These are phyloP conservation scores for Brachypteracias leptosomus DNA, from an alignment of 2,113 vertebrate genomes.

Conservation along the genomic window DNA sequence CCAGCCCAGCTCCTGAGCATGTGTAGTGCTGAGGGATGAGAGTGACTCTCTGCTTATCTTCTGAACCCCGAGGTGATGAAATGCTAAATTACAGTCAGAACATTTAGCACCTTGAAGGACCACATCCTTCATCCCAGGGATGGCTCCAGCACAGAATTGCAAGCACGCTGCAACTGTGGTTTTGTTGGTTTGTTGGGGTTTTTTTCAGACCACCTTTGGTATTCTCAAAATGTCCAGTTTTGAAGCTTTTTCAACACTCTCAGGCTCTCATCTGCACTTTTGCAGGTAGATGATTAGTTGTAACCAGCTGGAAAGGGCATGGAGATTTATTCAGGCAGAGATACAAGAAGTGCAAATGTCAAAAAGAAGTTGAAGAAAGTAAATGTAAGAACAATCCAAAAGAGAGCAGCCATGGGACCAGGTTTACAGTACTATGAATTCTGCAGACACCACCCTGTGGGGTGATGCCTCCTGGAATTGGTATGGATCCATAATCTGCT, in stretches of 20 bases:
- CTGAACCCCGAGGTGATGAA: neutral
- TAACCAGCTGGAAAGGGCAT: constrained; percentile 49
- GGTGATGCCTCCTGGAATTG: neutral
- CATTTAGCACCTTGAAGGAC: neutral
- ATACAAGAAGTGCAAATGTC: constrained; percentile 64
- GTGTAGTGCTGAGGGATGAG: neutral
- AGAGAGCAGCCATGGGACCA: neutral
- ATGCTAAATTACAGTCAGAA: neutral
- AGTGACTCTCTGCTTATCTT: neutral
- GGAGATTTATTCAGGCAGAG: constrained; percentile 41
- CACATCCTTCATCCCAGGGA: neutral
- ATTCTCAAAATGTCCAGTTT: neutral
- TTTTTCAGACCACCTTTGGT: neutral
- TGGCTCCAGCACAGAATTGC: neutral
- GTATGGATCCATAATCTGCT: neutral
- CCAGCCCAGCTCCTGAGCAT: neutral
- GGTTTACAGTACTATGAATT: neutral
- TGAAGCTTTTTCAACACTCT: neutral
- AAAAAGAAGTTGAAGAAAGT: constrained; percentile 29
- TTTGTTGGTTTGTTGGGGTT: too few species aligned
- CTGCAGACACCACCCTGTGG: neutral
- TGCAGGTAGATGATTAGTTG: constrained; percentile 3
- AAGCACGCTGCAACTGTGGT: neutral
- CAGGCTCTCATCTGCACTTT: neutral
- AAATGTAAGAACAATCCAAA: neutral